Conservation (phyloP, 1,140 invertebrate genomes). For the Mycetomoellerius zeteki region DNA sequence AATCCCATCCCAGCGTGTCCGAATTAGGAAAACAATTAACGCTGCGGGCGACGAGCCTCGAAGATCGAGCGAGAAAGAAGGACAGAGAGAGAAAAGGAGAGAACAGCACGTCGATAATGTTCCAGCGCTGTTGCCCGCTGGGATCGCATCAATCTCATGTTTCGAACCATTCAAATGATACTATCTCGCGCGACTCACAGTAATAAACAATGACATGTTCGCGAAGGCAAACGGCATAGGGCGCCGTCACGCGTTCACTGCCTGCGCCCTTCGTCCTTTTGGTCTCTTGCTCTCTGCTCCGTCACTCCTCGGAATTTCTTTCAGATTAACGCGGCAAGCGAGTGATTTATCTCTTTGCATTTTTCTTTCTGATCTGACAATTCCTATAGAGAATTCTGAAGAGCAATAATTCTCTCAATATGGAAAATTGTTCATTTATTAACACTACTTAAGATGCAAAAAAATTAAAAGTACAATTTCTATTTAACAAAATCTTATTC, state of each 20-base stretch:
- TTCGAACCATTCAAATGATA: constrained; percentile 72
- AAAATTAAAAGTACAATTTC: no score
- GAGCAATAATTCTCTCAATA: no score
- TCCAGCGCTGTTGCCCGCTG: constrained; percentile 61
- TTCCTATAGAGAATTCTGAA: no score
- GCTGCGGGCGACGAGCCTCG: constrained; percentile 37
- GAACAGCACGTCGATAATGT: constrained; percentile 42
- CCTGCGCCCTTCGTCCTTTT: constrained; percentile 44
- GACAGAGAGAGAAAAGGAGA: background rate
- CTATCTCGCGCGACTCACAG: constrained; percentile 66
- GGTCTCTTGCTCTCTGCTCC: constrained; percentile 16
- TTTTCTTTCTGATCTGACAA: no score
- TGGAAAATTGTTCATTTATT: no score
- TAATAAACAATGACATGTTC: constrained; percentile 72
- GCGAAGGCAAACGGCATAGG: constrained; percentile 55
- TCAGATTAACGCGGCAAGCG: constrained; percentile 45
- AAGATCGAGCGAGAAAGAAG: background rate
- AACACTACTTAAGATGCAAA: no score
- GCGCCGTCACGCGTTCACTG: constrained; percentile 24
- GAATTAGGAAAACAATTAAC: constrained; percentile 77
- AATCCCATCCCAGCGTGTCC: constrained; percentile 53
- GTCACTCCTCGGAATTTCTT: constrained; percentile 11
- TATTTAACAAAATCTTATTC: no score
- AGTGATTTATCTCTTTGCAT: constrained; percentile 48
- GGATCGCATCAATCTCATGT: constrained; percentile 70